A percentile compares a stretch with the other conserved stretches of the same genome.
Evolutionary conservation across 23 tunicate species (phyloP).

Genomic region (Styela clava): DNA sequence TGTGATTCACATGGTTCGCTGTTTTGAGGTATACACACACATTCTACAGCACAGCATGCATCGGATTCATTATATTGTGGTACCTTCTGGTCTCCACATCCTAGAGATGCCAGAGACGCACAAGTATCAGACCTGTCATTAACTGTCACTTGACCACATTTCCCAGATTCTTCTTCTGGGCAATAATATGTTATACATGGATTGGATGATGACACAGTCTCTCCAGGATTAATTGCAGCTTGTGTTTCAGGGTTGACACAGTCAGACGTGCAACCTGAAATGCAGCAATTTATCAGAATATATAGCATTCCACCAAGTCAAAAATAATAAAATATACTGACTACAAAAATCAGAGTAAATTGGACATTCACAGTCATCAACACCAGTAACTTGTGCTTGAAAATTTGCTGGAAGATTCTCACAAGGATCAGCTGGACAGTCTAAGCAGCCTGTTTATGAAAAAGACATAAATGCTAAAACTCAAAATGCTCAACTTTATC

Average conservation of each 20-base stretch:
- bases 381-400: conserved; percentile 7
- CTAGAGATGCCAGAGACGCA: background rate
- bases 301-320: background rate
- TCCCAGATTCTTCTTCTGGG: background rate
- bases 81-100: conserved; percentile 18
- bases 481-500: background rate
- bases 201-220: conserved; percentile 16
- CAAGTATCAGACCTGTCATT: background rate
- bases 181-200: conserved; percentile 23
- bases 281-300: conserved; percentile 1
- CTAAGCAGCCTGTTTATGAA: conserved; percentile 7
- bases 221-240: conserved; percentile 18
- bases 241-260: conserved; percentile 32
- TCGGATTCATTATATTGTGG: conserved; percentile 24
- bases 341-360: conserved; percentile 8
- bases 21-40: conserved; percentile 25
- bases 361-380: conserved; percentile 16
- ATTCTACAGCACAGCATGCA: conserved; percentile 34
- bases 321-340: background rate
- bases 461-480: background rate
- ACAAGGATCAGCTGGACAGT: conserved; percentile 17
- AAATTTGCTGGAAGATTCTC: background rate
- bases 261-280: conserved; percentile 34
- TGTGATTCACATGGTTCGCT: conserved; percentile 3
- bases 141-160: conserved; percentile 4